phyloP scores from a whole-genome alignment of 2,797 vertebrate genomes.

The Anomalospiza imberbis region DNA sequence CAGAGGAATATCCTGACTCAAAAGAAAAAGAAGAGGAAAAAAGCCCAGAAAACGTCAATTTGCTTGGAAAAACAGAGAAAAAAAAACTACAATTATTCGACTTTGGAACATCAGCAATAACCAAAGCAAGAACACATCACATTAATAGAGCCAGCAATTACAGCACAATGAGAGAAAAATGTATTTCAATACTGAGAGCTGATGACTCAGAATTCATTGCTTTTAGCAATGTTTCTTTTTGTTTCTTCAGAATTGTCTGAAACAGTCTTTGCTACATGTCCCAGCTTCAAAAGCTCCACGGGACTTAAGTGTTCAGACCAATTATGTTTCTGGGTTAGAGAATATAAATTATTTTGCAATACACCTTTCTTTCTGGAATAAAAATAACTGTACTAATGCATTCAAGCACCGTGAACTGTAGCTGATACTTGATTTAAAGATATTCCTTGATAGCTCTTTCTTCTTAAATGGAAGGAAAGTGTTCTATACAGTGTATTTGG shows the following conservation, averaged over 20 bases:
- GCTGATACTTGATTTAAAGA: not conserved
- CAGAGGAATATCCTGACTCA: not conserved
- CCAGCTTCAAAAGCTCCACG: slow-evolving; percentile 29
- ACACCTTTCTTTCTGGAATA: slow-evolving; percentile 32
- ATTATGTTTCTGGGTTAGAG: slow-evolving; percentile 1
- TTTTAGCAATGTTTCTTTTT: slow-evolving; percentile 19
- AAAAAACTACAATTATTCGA: slow-evolving; percentile 8
- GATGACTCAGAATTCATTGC: slow-evolving; percentile 50
- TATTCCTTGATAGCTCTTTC: not conserved
- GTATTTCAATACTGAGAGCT: slow-evolving; percentile 47
- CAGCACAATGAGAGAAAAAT: slow-evolving; percentile 42
- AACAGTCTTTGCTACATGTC: slow-evolving; percentile 16
- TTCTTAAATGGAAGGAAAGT: not conserved
- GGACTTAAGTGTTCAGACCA: slow-evolving; percentile 29
- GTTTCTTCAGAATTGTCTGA: slow-evolving; percentile 47
- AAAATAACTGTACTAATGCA: slow-evolving; percentile 30
- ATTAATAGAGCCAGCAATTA: slow-evolving; percentile 51
- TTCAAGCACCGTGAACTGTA: not conserved
- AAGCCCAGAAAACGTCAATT: not conserved
- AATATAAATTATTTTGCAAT: slow-evolving; percentile 46
- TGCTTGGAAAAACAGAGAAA: not conserved
- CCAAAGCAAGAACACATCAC: slow-evolving; percentile 18
- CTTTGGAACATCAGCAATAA: slow-evolving; percentile 47
- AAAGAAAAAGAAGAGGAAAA: not conserved
- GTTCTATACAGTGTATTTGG: not conserved